Base-by-base conservation (phyloP, 1,140 invertebrate species). In the Cydia pomonella region DNA sequence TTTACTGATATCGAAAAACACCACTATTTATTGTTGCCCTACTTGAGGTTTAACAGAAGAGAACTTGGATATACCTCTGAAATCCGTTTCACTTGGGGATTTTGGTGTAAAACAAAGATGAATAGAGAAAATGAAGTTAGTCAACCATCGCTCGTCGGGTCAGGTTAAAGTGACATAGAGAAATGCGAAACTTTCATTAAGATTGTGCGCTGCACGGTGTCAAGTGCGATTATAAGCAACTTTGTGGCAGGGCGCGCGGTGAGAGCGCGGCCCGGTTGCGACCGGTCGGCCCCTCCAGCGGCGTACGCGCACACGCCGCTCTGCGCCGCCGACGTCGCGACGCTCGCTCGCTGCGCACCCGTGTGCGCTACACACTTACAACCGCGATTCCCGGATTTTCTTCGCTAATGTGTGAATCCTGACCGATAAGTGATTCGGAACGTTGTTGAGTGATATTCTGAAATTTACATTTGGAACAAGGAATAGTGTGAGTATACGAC, bases 171-270 rank as follows among this genome's bases (percentile, higher is more conserved):
- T 69, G 83, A 85, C 83, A 91, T 85, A 90, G 86, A 73, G 27
- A 91, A 88, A 89, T 86, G 87, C 85, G 88, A 84, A 90, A 92
- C 89, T 92, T 91, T 92, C 89, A 90, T 92, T 80, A 81, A 83
- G 81, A 87, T 88, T 82, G 85, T 84, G 87, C 79, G 81, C 82
- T 82, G 85, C 74, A 85, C 88, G 86, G 89, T 92, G 89, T 92
- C 91, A 92, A 92, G 88, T 91, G 88, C 84, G 88, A 87, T 87
- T 90, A 87, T 87, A 85, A 86, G 77, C 76, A 85, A 82, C 81
- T 74, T 77, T 78, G 88, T 84, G 83, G 87, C 86, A 86, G 84
- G 84, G 87, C 84, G 77, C 81, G 76, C 76, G 88, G 88, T 85
- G 88, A 90, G 87, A 90, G 90, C 85, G 87, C 87, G 90, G 84